Evolutionary conservation across 2,888 invertebrate species (phyloP), one percentile per base, ranked within the genome.

Genomic region (Pachydiplax longipennis): DNA sequence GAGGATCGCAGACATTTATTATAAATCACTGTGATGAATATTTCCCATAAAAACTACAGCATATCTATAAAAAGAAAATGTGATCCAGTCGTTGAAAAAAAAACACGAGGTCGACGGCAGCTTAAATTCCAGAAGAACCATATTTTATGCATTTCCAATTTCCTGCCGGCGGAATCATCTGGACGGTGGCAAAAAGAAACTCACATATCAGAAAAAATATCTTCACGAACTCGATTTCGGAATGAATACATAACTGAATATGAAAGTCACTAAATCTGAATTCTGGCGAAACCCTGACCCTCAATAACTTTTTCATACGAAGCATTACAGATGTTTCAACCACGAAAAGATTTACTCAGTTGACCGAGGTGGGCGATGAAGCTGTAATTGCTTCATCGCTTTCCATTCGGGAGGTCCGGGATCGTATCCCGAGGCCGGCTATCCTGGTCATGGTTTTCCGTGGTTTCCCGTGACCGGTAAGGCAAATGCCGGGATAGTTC

Each of bases 141-240:
- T 83, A 53, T 58, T 58, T 83, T 83, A 83, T 83, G 58, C 58
- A 83, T 83, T 58, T 83, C 53, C 83, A 58, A 83, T 83, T 83
- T 31, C 83, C 83, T 12, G 8, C 58, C 15, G 31, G 31, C 53
- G 31, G 48, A 48, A 53, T 53, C 48, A 48, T 58, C 58, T 31
- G 31, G 58, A 12, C 53, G 22, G 18, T 31, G 35, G 58, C 53
- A 73, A 73, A 73, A 44, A 4, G 44, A 44, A 73, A 73, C 10
- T 31, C 73, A 73, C 73, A 31, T 1, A 31, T 73, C 73, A 73
- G 22, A 73, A 31, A 73, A 31, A 31, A 73, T 3, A 3, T 73
- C 31, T 2, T 73, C 31, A 31, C 73, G 73, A 25, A 12, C 25
- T 13, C 3, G 4, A 73, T 73, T 25, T 31, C 13, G 2, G 73